phyloP scores from a whole-genome alignment of 2,888 invertebrate genomes.

The Melipona bicolor region DNA sequence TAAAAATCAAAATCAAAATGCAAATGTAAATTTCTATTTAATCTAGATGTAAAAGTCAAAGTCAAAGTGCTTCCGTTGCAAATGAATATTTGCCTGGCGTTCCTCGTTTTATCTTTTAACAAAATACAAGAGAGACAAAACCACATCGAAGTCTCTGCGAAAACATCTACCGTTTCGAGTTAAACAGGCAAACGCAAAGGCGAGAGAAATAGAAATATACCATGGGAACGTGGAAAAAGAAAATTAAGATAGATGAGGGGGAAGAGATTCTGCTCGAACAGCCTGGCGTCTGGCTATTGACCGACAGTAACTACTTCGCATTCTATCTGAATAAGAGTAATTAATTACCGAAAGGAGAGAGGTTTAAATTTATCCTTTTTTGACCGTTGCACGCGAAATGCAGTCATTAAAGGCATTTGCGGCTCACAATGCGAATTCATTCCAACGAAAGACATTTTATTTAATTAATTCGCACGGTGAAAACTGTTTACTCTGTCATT shows the following conservation, averaged over 20 bases:
- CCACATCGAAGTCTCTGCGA: not conserved
- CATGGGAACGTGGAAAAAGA: not conserved
- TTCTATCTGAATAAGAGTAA: not conserved
- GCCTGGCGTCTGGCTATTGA: not conserved
- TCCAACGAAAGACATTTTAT: not conserved
- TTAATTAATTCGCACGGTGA: not conserved
- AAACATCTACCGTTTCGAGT: not conserved
- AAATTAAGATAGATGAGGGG: not conserved
- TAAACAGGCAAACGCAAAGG: not conserved
- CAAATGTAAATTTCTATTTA: too few species aligned
- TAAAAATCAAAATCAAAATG: too few species aligned
- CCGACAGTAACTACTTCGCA: slow-evolving; percentile 24
- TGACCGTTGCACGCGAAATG: slow-evolving; percentile 20
- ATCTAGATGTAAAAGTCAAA: too few species aligned
- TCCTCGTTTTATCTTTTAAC: not conserved
- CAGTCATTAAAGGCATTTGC: slow-evolving; percentile 15
- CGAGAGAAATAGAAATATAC: not conserved
- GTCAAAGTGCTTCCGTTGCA: too few species aligned
- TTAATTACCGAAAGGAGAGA: not conserved
- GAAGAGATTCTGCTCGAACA: not conserved
- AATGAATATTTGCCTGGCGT: not conserved
- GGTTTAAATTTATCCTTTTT: not conserved
- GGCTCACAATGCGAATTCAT: not conserved
- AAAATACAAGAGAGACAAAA: not conserved
- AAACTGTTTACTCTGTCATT: not conserved